Base-by-base conservation (phyloP, 2,888 invertebrate species). In the Caenorhabditis angaria region DNA sequence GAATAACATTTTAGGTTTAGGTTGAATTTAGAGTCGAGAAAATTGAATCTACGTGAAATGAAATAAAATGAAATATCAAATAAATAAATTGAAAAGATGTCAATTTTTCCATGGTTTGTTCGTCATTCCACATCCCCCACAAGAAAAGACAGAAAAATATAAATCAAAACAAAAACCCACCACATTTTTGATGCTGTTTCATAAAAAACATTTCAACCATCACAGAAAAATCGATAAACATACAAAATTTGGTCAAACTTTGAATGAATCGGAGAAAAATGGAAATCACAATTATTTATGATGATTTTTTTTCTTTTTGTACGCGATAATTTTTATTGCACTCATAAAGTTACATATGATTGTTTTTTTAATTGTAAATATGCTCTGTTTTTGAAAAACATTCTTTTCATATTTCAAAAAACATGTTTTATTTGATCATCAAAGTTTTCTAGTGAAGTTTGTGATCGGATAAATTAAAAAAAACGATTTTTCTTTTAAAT, bases 331-430 rank as follows among this genome's bases (percentile, higher is more conserved):
- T 41, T 41, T 41, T 41, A 41, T 41, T 18, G 41, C 41, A 18
- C 41, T 41, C 41, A 41, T 41, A 41, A 41, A 41, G 41, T 41
- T 41, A 41, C 41, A 41, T 41, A 41, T n/a, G n/a, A n/a, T n/a
- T n/a, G n/a, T n/a, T n/a, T n/a, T 41, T 41, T 41, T 41, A 41
- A 18, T 18, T 41, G 41, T 41, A 41, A 18, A 18, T 41, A 14
- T 41, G n/a, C 18, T 41, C 18, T 41, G 41, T 41, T 41, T 41
- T 32, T 41, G 41, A 14, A 14, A 41, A 18, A 41, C n/a, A n/a
- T n/a, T n/a, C n/a, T n/a, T n/a, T n/a, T 32, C 32, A 32, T 5
- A 8, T 32, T 32, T 32, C 12, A 5, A 32, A 32, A 32, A 32
- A 32, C 5, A 32, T 8, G 12, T 32, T 12, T 5, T 12, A 5